Base-by-base conservation (phyloP, 1,140 invertebrate species). In the Neodiprion pinetum region DNA sequence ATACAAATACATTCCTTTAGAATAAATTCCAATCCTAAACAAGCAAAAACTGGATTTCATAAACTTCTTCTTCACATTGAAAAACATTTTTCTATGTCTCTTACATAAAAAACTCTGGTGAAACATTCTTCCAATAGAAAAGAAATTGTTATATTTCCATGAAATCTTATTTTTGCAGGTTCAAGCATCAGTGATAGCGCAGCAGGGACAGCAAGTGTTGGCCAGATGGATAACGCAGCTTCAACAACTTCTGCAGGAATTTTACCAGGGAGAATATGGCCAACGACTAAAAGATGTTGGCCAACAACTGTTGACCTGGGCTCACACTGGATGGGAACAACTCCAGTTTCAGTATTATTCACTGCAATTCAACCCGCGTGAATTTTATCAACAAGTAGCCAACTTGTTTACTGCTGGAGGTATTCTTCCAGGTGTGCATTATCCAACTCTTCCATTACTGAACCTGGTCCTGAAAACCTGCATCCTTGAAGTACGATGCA, bases 171-270 rank as follows among this genome's bases (percentile, higher is more conserved):
- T 40, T 40, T 40, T 5, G 2, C 28, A 90, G 90, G 80, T 90
- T 66, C 85, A 88, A 84, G 74, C 82, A 23, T 83, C 85, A 1
- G 67, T 87, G 74, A 74, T 80, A 48, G 79, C 77, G 23, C 84
- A 88, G 67, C 86, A 90, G 74, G 83, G 82, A 65, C 88, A 89
- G 78, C 84, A 87, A 77, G 75, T 85, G 71, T 65, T 89, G 9
- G 50, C 77, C 7, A 75, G 81, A 67, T 87, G 84, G 75, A 78
- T 88, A 9, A 70, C 81, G 28, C 80, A 86, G 53, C 76, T 81
- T 68, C 84, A 79, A 73, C 78, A 82, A 69, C 70, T 85, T 40
- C 49, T 90, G 17, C 75, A 84, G 40, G 80, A 85, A 78, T 61
- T 85, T n/a, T 84, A 76, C 75, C 82, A 87, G 48, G 85, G 86